A percentile compares a stretch with the other conserved stretches of the same genome.
These are phyloP conservation scores for Suillia variegata DNA, from an alignment of 2,888 invertebrate genomes.

Conservation along the genomic window DNA sequence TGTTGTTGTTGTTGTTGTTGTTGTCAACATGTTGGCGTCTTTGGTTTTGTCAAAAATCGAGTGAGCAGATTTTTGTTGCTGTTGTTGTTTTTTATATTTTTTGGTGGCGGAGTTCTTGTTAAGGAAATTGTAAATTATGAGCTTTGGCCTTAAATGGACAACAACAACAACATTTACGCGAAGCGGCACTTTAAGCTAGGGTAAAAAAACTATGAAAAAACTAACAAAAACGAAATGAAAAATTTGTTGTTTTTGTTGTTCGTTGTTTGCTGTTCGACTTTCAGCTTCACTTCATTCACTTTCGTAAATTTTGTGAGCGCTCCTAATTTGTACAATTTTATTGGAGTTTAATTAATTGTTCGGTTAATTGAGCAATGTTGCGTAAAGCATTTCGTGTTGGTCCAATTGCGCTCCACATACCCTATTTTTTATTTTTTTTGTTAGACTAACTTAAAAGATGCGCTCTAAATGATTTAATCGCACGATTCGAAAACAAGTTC, in stretches of 20 bases:
- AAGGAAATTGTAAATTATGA: constrained; percentile 25
- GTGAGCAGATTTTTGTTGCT: neutral
- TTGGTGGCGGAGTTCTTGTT: neutral
- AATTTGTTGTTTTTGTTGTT: too few relatives aligned
- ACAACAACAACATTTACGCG: neutral
- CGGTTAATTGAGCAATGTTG: neutral
- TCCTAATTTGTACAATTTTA: constrained; percentile 17
- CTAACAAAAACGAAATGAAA: neutral
- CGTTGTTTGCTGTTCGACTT: too few relatives aligned
- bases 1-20: neutral
- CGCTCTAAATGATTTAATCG: too few relatives aligned
- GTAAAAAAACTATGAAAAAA: neutral
- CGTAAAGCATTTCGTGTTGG: too few relatives aligned
- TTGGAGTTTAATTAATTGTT: constrained; percentile 22
- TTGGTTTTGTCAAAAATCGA: too few relatives aligned
- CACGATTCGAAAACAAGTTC: neutral
- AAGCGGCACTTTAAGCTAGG: neutral
- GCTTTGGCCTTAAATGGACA: constrained; percentile 19
- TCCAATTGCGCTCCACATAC: neutral
- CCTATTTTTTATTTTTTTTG: too few relatives aligned
- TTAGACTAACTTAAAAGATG: too few relatives aligned
- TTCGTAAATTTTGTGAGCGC: neutral
- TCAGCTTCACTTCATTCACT: neutral
- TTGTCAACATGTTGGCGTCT: neutral
- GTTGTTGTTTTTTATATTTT: neutral